Evolutionary conservation across 2,888 invertebrate genomes (phyloP), one percentile per base, ranked within the genome.

Genomic region (Nowickia ferox): DNA sequence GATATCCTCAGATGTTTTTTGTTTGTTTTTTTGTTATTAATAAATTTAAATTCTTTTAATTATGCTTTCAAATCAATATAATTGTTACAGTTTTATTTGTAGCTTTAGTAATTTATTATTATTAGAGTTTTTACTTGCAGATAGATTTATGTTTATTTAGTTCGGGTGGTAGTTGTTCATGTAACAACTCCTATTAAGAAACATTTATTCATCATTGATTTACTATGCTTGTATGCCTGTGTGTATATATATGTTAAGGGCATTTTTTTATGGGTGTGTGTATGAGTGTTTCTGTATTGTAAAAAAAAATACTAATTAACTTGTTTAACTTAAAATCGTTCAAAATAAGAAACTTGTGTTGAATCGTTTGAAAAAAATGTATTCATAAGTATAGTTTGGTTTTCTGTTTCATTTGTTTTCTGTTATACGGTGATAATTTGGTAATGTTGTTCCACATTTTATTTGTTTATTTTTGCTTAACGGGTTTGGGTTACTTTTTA

Each of bases 1-100:
- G 92, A 92, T 92, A 92, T 92, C 92, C 92, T 92, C 92, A 92
- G 92, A 91, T 88, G 87, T 84, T 84, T 84, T 87, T 84, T 51
- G 9, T 51, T 68, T 55, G 3, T 83, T 69, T 86, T 90, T 88
- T 89, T 88, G 90, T 88, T 88, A 61, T 78, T 85, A 89, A 89
- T 89, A 87, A 87, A 87, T 88, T 51, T 74, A 61, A 30, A 6
- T 30, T 63, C 66, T 76, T 72, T 69, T 66, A 84, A 53, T 81
- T 86, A 77, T 69, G 84, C 30, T 57, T 84, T 74, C 77, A 63
- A 75, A 79, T 84, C 71, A 75, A 74, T 80, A 40, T 84, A 51
- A 80, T 55, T 86, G 53, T 80, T 69, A 74, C 55, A 76, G 68
- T 76, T 79, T 69, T 83, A n/a, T 59, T 63, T 55, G 38, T 72